Base-by-base conservation (phyloP, 1,140 invertebrate genomes). In the Drosophila orosa region DNA sequence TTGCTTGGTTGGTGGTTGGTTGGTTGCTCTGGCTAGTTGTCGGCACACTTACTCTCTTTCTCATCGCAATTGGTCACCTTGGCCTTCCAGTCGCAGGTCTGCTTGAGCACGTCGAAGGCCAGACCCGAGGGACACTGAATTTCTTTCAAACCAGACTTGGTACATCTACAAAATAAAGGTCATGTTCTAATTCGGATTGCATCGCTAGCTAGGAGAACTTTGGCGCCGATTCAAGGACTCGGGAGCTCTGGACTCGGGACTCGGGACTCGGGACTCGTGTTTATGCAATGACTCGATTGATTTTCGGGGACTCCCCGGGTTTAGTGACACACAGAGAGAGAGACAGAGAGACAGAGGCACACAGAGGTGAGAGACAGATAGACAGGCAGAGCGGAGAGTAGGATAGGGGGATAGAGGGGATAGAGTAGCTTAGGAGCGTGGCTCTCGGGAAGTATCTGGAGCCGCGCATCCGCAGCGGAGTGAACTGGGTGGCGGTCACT, bases 11-110 rank as follows among this genome's bases (percentile, higher is more conserved):
- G 24, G 42, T 54, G 66, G 63, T 52, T 52, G 66, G 63, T 52
- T 52, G 66, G 37, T 57, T 44, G 66, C 31, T 45, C 72, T 83
- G 44, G 59, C 59, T 65, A 58, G 27, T 48, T 68, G 62, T 47
- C 59, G 42, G 33, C 45, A 93, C 94, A 97, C 97, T 98, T 97
- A 98, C 97, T 97, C 95, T 97, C 97, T 92, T 97, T 95, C 94
- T 96, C 96, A 94, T 98, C 96, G 95, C 97, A 98, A 95, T 97
- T 98, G 94, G 94, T 96, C 94, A 98, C 97, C 95, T 98, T 98
- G 94, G 95, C 96, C 95, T 98, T 98, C 97, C 97, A 98, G 94
- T 98, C 97, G 94, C 97, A 98, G 93, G 97, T 98, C 94, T 98
- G 97, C 95, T 98, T 97, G 94, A 97, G 96, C 94, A 98, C 95